Conservation (phyloP, 2,797 vertebrate species). For the Toxotes lorentzi region DNA sequence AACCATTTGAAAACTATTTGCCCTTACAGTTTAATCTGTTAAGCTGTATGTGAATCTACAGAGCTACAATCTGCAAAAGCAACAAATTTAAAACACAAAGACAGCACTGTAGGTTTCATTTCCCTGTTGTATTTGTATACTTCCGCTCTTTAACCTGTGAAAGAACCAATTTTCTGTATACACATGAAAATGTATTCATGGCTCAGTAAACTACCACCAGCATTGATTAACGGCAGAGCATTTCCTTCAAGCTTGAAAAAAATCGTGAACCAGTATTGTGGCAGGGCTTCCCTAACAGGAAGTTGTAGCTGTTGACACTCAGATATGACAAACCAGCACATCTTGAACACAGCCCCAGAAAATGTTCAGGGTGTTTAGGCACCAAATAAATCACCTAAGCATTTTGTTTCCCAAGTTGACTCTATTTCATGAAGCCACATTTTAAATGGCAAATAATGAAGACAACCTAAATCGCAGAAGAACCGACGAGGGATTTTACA, state of each 20-base stretch:
- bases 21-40: neutral
- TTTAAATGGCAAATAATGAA: slow-evolving; percentile 32
- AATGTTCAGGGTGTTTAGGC: slow-evolving; percentile 32
- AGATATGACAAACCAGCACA: slow-evolving; percentile 21
- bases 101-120: neutral
- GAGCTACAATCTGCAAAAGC: neutral
- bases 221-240: neutral
- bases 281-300: neutral
- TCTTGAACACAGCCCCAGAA: slow-evolving; percentile 33
- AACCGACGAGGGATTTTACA: slow-evolving; percentile 1
- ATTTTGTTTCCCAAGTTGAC: slow-evolving; percentile 10
- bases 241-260: neutral
- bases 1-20: no score
- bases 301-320: neutral
- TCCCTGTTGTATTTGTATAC: neutral
- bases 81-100: neutral
- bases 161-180: neutral
- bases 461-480: neutral
- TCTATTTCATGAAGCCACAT: neutral
- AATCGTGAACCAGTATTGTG: neutral
- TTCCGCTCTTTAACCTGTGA: neutral
- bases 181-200: neutral
- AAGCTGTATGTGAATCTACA: neutral
- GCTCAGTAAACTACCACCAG: neutral
- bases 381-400: slow-evolving; percentile 43